phyloP scores from a whole-genome alignment of 2,113 vertebrate species.

The Pleuronectes platessa region DNA sequence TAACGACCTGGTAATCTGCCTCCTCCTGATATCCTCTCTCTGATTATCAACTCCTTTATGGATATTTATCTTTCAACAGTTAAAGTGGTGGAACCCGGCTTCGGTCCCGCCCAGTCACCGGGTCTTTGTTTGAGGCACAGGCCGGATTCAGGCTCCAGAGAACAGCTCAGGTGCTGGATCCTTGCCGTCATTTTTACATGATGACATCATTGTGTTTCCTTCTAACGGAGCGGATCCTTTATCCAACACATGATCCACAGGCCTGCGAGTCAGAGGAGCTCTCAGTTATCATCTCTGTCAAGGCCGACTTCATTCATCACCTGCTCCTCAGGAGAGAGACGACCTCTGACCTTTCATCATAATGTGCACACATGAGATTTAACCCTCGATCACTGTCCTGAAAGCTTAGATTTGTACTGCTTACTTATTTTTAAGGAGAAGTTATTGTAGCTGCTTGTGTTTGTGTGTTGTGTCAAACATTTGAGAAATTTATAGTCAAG shows the following conservation, averaged over 20 bases:
- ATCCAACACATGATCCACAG: constrained; percentile 56
- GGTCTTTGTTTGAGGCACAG: constrained; percentile 49
- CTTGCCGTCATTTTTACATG: constrained; percentile 55
- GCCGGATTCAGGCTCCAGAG: constrained; percentile 39
- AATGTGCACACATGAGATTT: too few relatives aligned
- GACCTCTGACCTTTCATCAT: constrained; percentile 21
- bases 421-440: too few relatives aligned
- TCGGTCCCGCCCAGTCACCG: constrained; percentile 48
- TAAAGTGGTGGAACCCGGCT: constrained; percentile 58
- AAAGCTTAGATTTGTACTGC: too few relatives aligned
- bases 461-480: too few relatives aligned
- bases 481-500: too few relatives aligned
- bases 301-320: constrained; percentile 53
- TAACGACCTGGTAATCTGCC: constrained; percentile 71
- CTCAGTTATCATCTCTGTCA: constrained; percentile 57
- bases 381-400: too few relatives aligned
- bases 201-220: constrained; percentile 53
- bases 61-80: constrained; percentile 51
- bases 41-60: constrained; percentile 50
- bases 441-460: too few relatives aligned
- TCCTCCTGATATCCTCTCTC: constrained; percentile 52
- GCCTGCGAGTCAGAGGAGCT: constrained; percentile 47
- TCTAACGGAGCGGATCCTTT: constrained; percentile 54
- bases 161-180: constrained; percentile 50
- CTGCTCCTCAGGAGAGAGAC: background rate